phyloP scores from a whole-genome alignment of 2,113 vertebrate species.

The Burhinus oedicnemus region DNA sequence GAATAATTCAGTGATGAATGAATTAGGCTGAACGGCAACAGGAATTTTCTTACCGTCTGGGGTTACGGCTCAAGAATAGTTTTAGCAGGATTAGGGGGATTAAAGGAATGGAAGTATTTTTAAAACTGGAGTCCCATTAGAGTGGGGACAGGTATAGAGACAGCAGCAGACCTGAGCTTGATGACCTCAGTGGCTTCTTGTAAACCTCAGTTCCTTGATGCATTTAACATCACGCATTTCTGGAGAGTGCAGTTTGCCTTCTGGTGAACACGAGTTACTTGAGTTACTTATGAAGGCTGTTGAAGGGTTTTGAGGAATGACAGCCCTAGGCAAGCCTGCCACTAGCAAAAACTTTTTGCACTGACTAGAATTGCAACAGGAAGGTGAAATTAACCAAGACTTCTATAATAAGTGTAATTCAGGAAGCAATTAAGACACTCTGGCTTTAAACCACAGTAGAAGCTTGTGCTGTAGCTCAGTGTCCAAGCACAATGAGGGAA shows the following conservation, averaged over 20 bases:
- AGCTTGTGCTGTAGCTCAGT: neutral
- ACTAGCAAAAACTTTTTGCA: neutral
- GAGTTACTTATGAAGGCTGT: neutral
- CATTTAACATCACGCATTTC: neutral
- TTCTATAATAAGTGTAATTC: neutral
- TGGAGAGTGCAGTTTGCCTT: neutral
- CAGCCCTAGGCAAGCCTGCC: neutral
- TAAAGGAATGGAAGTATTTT: neutral
- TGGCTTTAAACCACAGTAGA: neutral
- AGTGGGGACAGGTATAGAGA: neutral
- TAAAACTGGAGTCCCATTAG: neutral
- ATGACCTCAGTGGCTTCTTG: neutral
- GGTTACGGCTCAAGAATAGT: neutral
- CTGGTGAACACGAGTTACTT: neutral
- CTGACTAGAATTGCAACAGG: neutral
- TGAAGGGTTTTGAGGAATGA: neutral
- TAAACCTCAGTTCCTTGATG: neutral
- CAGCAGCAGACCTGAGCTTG: neutral
- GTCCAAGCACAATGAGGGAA: neutral
- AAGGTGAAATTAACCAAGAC: neutral
- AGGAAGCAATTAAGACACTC: neutral
- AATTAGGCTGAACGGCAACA: neutral
- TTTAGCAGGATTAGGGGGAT: neutral
- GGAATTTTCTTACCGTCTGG: neutral
- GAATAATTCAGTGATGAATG: neutral